Evolutionary conservation across 2,113 vertebrate genomes (phyloP).

Genomic region (Felis catus): F.catus_Fca126_mat1.0 CM031411.1:19810501-19811000

Average conservation of each 20-base stretch:
- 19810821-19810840: neutral
- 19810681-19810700: neutral
- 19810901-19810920: neutral
- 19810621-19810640: neutral
- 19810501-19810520: neutral
- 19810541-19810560: neutral
- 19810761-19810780: neutral
- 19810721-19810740: neutral
- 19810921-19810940: neutral
- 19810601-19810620: neutral
- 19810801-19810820: neutral
- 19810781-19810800: neutral
- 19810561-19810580: neutral
- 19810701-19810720: neutral
- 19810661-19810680: neutral
- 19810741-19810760: neutral
- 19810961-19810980: neutral
- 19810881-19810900: neutral
- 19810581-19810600: neutral
- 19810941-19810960: neutral
- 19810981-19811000: neutral
- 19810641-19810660: neutral
- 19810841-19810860: neutral
- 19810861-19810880: neutral
- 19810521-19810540: neutral